Conservation (phyloP, 1,140 invertebrate genomes). For the Heliconius melpomene region DNA sequence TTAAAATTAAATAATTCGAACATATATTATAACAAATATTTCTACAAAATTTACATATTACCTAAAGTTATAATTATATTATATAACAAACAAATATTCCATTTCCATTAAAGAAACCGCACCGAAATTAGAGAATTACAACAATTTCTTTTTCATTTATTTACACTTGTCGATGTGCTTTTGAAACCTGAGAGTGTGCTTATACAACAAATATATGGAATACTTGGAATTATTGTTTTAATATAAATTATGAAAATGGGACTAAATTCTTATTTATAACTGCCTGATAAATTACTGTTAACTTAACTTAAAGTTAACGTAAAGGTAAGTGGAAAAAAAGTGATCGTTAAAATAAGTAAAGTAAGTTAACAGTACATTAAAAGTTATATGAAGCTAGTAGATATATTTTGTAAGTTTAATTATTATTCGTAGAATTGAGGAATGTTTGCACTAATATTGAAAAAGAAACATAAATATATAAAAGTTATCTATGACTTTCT, state of each 20-base stretch:
- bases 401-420: background rate
- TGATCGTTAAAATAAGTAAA: background rate
- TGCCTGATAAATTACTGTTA: background rate
- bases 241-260: background rate
- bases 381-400: background rate
- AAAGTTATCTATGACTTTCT: background rate
- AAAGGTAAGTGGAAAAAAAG: background rate
- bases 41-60: background rate
- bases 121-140: background rate
- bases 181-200: conserved; percentile 18
- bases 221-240: background rate
- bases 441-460: background rate
- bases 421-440: background rate
- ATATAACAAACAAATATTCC: background rate
- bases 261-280: background rate
- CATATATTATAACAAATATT: background rate
- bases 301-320: background rate
- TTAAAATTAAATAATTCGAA: background rate
- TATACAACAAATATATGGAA: background rate
- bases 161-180: conserved; percentile 20
- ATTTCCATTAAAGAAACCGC: background rate
- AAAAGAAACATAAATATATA: background rate
- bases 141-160: background rate
- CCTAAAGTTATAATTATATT: background rate
- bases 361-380: background rate